Evolutionary conservation across 2,113 vertebrate genomes (phyloP).

Genomic region (Lepisosteus oculatus): DNA sequence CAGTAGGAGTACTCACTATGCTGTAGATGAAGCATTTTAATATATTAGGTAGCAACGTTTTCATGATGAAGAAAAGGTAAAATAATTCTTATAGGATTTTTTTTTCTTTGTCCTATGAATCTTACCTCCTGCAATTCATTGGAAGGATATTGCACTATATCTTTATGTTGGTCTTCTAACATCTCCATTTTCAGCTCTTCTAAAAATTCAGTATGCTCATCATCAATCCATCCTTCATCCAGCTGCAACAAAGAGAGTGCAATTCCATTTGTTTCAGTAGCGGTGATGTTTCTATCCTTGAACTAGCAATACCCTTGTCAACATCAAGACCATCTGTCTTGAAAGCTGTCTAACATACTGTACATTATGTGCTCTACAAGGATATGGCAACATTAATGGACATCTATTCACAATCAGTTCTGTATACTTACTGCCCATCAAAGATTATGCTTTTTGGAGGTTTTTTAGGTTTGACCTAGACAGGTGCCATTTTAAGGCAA

Average conservation of each 20-base stretch:
- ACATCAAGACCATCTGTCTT: background rate
- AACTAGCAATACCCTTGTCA: background rate
- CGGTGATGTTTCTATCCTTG: background rate
- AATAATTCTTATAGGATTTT: background rate
- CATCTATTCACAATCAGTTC: no score
- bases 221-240: constrained; percentile 95
- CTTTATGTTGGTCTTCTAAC: constrained; percentile 87
- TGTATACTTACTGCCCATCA: no score
- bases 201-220: constrained; percentile 94
- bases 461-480: no score
- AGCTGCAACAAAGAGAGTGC: constrained; percentile 59
- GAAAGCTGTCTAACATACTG: no score
- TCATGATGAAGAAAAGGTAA: background rate
- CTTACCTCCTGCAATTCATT: constrained; percentile 78
- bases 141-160: constrained; percentile 73
- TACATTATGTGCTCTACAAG: no score
- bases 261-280: background rate
- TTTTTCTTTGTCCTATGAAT: constrained; percentile 15
- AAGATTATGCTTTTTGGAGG: no score
- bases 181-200: constrained; percentile 95
- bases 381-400: no score
- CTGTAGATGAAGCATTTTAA: no score
- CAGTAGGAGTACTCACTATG: no score
- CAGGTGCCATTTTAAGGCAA: no score
- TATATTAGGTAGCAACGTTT: background rate